Evolutionary conservation across 2,888 invertebrate genomes (phyloP), one percentile per base, ranked within the genome.

Genomic region (Nesidiocoris tenuis): DNA sequence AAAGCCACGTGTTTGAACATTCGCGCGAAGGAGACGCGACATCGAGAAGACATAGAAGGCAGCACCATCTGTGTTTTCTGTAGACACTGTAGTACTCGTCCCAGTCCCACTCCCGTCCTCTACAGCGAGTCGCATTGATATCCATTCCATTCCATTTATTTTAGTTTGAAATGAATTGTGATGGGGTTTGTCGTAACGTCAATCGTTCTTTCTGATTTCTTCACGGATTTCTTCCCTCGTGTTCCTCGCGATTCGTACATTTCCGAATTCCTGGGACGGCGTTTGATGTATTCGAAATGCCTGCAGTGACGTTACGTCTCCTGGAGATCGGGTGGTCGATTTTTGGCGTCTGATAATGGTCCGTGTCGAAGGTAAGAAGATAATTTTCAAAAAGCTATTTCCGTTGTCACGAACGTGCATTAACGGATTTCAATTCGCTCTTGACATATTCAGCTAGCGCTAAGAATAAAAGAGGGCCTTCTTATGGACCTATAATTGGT

Each of bases 291-390:
- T 21, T 54, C 56, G 67, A 22, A 1, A 67, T 67, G 67, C 23
- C 67, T 17, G 21, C 56, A 39, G 67, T 21, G 67, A 67, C 22
- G 21, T 22, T 39, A 39, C 39, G 12, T 39, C 39, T 3, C 39
- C 39, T 39, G 22, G 21, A 67, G 39, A 21, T 21, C 55, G 19
- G 19, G 5, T 25, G 39, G 39, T 67, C 56, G 18, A 21, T n/a
- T 19, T 54, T 56, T 25, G 67, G 67, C 67, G 67, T 67, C 67
- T 67, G 67, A 67, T 67, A 67, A 67, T 67, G 67, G 67, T 67
- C 55, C 67, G 17, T 67, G 67, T 54, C 54, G 22, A 67, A 67
- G 67, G 67, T 67, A 67, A 67, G 55, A 55, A 17, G 12, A 39
- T 18, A 39, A 39, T 18, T 18, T 66, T 9, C 55, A 2, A 19